Percentiles rank a stretch among this genome's conserved stretches.
Conservation (phyloP, 2,113 vertebrate species). For the Grus americana region DNA sequence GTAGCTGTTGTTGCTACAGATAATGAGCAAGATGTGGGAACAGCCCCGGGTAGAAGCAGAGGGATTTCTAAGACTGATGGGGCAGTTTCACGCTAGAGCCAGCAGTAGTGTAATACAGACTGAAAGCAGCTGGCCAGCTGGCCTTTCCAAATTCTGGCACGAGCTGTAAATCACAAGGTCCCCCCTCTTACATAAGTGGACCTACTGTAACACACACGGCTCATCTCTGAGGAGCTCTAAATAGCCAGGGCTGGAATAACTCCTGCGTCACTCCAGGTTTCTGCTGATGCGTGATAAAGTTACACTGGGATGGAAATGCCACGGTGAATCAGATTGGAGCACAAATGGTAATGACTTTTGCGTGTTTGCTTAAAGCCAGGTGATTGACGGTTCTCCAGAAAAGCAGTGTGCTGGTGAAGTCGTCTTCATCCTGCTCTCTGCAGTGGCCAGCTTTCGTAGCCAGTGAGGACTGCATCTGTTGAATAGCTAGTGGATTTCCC, state of each 20-base stretch:
- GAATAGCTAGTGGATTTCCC: not conserved
- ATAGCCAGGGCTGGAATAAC: conserved; percentile 10
- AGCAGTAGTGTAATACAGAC: not conserved
- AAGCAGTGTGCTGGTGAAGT: not conserved
- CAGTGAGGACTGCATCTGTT: not conserved
- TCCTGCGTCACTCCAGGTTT: not conserved
- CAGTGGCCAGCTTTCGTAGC: not conserved
- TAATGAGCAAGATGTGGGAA: not conserved
- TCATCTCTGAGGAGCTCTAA: not conserved
- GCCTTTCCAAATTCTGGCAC: not conserved
- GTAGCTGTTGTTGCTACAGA: not conserved
- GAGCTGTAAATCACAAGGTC: conserved; percentile 8
- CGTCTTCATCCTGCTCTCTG: not conserved
- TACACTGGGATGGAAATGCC: not conserved
- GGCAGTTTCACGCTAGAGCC: not conserved
- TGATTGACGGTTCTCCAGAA: not conserved
- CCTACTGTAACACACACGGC: conserved; percentile 24
- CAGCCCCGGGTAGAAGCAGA: not conserved
- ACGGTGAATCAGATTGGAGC: not conserved
- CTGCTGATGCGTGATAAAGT: not conserved
- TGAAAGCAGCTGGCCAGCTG: not conserved
- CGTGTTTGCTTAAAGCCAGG: not conserved
- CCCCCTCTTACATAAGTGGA: not conserved
- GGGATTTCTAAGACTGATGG: not conserved
- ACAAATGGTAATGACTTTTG: not conserved